These are phyloP conservation scores for Drosophila pullipes DNA, from an alignment of 2,888 invertebrate species.

Conservation along the genomic window DNA sequence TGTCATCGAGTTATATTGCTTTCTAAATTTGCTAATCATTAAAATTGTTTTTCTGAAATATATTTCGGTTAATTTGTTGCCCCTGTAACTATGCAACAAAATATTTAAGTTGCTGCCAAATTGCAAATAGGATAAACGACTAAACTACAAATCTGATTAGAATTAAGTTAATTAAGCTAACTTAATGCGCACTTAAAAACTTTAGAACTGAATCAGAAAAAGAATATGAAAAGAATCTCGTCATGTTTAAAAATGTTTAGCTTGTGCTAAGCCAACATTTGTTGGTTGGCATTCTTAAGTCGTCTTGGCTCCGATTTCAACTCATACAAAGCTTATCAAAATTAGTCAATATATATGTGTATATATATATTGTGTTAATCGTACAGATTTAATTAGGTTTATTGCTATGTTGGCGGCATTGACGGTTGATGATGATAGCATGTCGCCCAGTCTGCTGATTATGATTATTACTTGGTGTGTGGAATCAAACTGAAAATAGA, in stretches of 20 bases:
- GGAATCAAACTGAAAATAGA: slow-evolving; percentile 62
- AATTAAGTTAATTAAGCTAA: slow-evolving; percentile 27
- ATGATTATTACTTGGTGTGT: slow-evolving; percentile 48
- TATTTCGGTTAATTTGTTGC: background rate
- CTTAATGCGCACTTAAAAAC: slow-evolving; percentile 43
- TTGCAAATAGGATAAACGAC: background rate
- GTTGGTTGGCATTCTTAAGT: slow-evolving; percentile 11
- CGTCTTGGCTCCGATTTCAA: slow-evolving; percentile 27
- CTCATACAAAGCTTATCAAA: slow-evolving; percentile 58
- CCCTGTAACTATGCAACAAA: slow-evolving; percentile 52
- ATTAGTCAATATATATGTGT: slow-evolving; percentile 11
- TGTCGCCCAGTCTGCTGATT: slow-evolving; percentile 61
- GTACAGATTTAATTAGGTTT: slow-evolving; percentile 75
- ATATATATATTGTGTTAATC: slow-evolving; percentile 25
- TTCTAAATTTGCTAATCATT: background rate
- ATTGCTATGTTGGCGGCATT: slow-evolving; percentile 80
- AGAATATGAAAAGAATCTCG: slow-evolving; percentile 28
- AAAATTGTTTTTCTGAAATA: background rate
- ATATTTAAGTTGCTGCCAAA: background rate
- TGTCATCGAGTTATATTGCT: background rate
- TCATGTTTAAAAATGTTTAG: slow-evolving; percentile 28
- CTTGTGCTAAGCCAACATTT: slow-evolving; percentile 17
- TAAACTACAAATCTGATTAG: background rate
- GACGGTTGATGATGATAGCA: slow-evolving; percentile 74
- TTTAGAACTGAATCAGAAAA: background rate